Evolutionary conservation across 2,113 vertebrate species (phyloP).

Genomic region (Hemicordylus capensis): DNA sequence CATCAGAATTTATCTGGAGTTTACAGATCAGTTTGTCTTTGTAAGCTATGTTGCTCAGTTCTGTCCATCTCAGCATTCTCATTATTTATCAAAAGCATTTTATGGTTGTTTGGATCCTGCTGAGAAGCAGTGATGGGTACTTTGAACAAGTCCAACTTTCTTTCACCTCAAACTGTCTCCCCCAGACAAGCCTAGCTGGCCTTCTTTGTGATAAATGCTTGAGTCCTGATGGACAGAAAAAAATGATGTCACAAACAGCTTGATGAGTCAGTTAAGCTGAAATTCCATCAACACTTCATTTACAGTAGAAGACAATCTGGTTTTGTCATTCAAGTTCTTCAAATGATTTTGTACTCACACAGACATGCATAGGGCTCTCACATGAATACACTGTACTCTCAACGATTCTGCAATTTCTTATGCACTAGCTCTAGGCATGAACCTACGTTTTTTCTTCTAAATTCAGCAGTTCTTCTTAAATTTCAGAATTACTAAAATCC

Average conservation of each 20-base stretch:
- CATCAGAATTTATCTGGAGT: background rate
- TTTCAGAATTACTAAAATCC: background rate
- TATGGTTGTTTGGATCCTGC: background rate
- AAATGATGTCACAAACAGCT: background rate
- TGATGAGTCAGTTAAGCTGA: background rate
- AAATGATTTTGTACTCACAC: background rate
- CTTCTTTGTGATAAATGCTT: background rate
- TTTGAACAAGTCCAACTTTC: background rate
- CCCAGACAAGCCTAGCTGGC: background rate
- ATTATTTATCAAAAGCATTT: background rate
- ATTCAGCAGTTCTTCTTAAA: background rate
- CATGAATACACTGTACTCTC: background rate
- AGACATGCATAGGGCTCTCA: background rate
- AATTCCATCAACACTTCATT: background rate
- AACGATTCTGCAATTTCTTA: background rate
- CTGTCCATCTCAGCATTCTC: background rate
- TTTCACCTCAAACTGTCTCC: background rate
- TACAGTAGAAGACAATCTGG: background rate
- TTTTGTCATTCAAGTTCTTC: background rate
- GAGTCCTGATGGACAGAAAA: background rate
- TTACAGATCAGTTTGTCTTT: background rate
- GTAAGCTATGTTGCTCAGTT: background rate
- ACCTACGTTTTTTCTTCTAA: background rate
- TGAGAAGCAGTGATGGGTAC: accelerated
- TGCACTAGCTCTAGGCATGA: background rate